A percentile compares a stretch with the other conserved stretches of the same genome.
Conservation (phyloP, 2,113 vertebrate species). For the Emydura subglobosa region DNA sequence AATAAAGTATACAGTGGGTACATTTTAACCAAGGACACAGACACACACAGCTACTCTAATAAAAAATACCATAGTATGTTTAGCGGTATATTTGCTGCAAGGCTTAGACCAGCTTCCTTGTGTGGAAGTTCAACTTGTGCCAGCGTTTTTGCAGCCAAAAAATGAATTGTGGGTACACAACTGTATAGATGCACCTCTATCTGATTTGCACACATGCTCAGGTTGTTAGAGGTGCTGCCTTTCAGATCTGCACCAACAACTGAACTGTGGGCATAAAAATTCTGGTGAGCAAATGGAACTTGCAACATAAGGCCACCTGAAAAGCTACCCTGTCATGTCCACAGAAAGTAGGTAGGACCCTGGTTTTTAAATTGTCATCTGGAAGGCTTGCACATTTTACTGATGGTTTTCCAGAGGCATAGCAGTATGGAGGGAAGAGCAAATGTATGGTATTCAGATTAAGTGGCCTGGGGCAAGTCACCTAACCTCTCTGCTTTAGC, state of each 20-base stretch:
- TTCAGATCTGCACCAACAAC: background rate
- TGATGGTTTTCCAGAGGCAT: background rate
- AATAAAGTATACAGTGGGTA: conserved; percentile 45
- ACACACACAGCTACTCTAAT: conserved; percentile 1
- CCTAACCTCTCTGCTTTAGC: background rate
- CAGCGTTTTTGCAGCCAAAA: conserved; percentile 33
- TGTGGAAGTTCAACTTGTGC: conserved; percentile 42
- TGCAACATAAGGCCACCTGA: background rate
- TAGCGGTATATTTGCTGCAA: conserved; percentile 30
- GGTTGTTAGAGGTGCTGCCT: background rate
- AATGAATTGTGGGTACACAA: background rate
- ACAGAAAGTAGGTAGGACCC: background rate
- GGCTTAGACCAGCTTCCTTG: conserved; percentile 20
- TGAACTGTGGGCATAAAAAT: background rate
- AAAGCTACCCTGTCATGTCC: background rate
- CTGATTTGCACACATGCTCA: background rate
- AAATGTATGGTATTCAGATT: background rate
- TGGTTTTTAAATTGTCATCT: background rate
- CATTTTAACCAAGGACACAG: conserved; percentile 63
- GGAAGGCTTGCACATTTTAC: background rate
- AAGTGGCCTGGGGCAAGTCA: background rate
- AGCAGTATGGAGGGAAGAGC: background rate
- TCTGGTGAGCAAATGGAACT: background rate
- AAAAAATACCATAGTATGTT: background rate
- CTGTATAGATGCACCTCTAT: background rate